Evolutionary conservation across 1,140 invertebrate species (phyloP), one percentile per base, ranked within the genome.

Genomic region (Aphaenogaster rudis): DNA sequence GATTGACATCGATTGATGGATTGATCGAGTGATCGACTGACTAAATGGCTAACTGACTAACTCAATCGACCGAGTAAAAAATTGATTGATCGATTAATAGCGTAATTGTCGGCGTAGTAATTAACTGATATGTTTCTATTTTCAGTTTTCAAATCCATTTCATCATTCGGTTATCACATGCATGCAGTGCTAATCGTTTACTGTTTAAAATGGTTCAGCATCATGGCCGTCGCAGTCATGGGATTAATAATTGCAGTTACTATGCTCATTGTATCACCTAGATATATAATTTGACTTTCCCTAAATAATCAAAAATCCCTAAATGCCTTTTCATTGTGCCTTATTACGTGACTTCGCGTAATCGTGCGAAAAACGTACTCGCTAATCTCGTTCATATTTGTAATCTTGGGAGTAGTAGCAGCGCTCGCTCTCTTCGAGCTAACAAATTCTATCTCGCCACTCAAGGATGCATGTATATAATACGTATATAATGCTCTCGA

Each of bases 171-270:
- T 61, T 88, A 33, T 86, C 78, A 42, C 69, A 17, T 69, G n/a
- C 64, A 59, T 90, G 91, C 81, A 91, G 90, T 91, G 90, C 87
- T 88, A 91, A 92, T 91, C 90, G 89, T 89, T 91, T 92, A 91
- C 82, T 80, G 86, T 86, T 88, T 66, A 87, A 91, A 86, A 74
- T 89, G 77, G 54, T 81, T 86, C 84, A 88, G 87, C 61, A 54
- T 88, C 78, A 77, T 81, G 86, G 67, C n/a, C 36, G 72, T 76
- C 72, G 15, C 36, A 52, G 69, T 52, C 48, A 76, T 48, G 48
- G 85, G 84, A 84, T 88, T 79, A 42, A 77, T 17, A 61, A 77
- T 76, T 52, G 86, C 84, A 82, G 79, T 90, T 86, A 88, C 81
- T 88, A 90, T 91, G 89, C 82, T 61, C 89, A 85, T 89, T 89